Evolutionary conservation across 2,888 invertebrate genomes (phyloP), one percentile per base, ranked within the genome.

Genomic region (Cheilosia scutellata): DNA sequence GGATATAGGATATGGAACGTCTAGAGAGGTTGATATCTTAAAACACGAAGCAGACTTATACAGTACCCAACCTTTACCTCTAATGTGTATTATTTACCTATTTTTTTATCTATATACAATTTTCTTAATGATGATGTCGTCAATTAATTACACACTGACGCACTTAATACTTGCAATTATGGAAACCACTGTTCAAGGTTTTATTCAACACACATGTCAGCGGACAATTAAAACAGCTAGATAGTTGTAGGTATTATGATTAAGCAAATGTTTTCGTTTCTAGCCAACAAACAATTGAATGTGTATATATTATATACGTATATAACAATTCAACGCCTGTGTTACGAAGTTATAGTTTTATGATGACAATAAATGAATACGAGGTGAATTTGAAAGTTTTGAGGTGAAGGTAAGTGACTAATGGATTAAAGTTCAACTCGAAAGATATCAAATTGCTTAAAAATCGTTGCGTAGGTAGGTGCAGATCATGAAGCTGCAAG

Each of bases 371-470:
- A 49, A 68, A 37, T 65, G 5, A 70, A 53, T 55, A 16, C 33
- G 29, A 68, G 44, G 44, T 62, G 44, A 53, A 27, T 33, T 37
- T 62, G 44, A 62, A 42, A 37, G 40, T 27, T n/a, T 27, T n/a
- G 25, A 40, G 66, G 60, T 70, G 70, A 77, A 70, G 70, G 70
- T 44, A 62, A 16, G 6, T 4, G 5, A 62, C 13, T 16, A 16
- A 9, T 27, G 27, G 27, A n/a, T 40, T 37, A 66, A 66, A 66
- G 66, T 53, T 66, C 27, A 55, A 11, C 11, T 13, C 5, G 5
- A 5, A 1, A 58, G 31, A 2, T 2, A 9, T 1, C 5, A 25
- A 74, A 51, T 51, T 29, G 25, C 2, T 49, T 20, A 7, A 63
- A 37, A 13, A 47, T 16, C 20, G 5, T 40, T 27, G 40, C 58